A percentile compares a stretch with the other conserved stretches of the same genome.
These are phyloP conservation scores for Rhinolophus ferrumequinum DNA, from an alignment of 2,113 vertebrate genomes.

Conservation along the genomic window DNA sequence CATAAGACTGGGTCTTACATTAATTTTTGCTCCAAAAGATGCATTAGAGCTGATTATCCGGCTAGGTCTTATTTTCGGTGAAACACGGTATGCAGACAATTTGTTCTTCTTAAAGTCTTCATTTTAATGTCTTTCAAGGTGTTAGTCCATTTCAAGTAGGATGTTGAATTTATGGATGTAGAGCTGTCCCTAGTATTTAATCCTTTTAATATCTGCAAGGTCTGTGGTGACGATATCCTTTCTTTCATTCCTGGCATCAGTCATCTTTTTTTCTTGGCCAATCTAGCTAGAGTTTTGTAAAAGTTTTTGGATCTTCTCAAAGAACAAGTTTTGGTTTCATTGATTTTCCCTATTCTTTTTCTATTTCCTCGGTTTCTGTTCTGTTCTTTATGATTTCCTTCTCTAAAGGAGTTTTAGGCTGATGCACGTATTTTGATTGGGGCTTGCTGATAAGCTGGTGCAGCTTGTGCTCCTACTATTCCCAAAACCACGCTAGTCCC, in stretches of 20 bases:
- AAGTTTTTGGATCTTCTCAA: background rate
- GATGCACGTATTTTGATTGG: background rate
- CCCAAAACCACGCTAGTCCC: background rate
- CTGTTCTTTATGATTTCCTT: background rate
- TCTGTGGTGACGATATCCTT: background rate
- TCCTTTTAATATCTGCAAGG: background rate
- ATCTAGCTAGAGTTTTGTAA: background rate
- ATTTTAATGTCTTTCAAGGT: background rate
- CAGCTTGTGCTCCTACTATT: background rate
- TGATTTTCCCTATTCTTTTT: background rate
- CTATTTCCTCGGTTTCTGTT: background rate
- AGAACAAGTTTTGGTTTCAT: background rate
- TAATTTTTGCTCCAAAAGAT: too few species aligned
- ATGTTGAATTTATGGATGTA: background rate
- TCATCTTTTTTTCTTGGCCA: background rate
- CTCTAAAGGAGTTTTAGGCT: background rate
- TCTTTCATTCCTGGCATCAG: background rate
- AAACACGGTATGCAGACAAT: background rate
- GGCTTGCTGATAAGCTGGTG: background rate
- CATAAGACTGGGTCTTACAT: too few species aligned
- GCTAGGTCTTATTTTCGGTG: too few species aligned
- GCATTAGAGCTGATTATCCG: too few species aligned
- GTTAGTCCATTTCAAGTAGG: background rate
- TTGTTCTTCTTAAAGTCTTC: background rate
- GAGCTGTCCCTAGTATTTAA: background rate